Percentiles rank a stretch among this genome's conserved stretches.
Conservation (phyloP, 2,888 invertebrate species). For the Tetragonisca angustula region DNA sequence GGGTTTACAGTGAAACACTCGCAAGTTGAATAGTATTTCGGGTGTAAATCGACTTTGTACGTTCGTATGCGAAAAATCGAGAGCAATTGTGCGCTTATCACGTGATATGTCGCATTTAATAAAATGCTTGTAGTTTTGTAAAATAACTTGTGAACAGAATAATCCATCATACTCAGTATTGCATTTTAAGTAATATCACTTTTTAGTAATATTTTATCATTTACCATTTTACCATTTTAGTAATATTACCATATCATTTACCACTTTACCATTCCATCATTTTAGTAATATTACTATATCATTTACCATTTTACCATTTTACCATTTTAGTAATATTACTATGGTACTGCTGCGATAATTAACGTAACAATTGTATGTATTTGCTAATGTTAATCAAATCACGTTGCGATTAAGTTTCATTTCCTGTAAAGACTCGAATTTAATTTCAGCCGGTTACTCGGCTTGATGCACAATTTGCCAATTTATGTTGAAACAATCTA, state of each 20-base stretch:
- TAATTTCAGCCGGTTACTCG: background rate
- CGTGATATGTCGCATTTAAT: constrained; percentile 36
- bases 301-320: too few species aligned
- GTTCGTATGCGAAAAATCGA: constrained; percentile 40
- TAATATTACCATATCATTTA: too few species aligned
- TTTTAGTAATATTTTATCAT: too few species aligned
- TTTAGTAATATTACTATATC: too few species aligned
- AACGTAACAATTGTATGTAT: background rate
- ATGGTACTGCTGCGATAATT: background rate
- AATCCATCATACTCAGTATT: background rate
- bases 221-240: too few species aligned
- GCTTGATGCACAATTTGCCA: constrained; percentile 1
- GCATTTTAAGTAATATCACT: background rate
- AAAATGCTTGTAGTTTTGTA: background rate
- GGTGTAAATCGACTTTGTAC: constrained; percentile 12
- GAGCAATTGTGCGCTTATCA: constrained; percentile 34
- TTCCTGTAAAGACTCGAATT: background rate
- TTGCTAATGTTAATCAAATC: background rate
- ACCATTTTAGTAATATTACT: too few species aligned
- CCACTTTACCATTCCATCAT: too few species aligned
- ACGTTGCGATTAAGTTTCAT: background rate
- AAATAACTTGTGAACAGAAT: background rate
- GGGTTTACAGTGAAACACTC: too few species aligned
- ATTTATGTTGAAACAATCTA: background rate
- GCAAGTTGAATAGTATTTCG: background rate